Evolutionary conservation across 2,797 vertebrate genomes (phyloP).

Genomic region (Danionella dracula): DNA sequence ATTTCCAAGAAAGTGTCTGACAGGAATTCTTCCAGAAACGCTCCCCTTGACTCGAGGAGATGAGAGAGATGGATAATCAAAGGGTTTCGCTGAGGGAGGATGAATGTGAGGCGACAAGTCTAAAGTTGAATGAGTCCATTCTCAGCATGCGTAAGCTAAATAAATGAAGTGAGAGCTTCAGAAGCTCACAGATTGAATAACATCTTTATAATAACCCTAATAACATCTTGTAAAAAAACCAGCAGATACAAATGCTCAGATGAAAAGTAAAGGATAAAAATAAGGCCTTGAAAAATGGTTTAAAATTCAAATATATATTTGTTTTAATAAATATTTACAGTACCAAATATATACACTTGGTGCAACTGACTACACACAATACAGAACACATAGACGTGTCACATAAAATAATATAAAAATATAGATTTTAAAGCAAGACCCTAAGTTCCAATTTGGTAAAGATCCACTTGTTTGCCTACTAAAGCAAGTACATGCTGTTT

Average conservation of each 20-base stretch:
- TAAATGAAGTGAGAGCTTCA: constrained; percentile 59
- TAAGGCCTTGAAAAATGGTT: not conserved
- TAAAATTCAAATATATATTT: not conserved
- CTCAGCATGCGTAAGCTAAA: constrained; percentile 68
- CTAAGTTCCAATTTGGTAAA: not conserved
- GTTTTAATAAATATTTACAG: constrained; percentile 15
- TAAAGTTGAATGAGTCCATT: constrained; percentile 75
- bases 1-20: too few species aligned
- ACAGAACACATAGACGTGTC: not conserved
- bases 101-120: constrained; percentile 87
- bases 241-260: not conserved
- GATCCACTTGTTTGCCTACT: not conserved
- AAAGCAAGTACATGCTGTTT: not conserved
- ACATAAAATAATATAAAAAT: not conserved
- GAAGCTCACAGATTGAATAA: constrained; percentile 53
- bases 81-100: constrained; percentile 71
- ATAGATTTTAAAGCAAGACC: constrained; percentile 3
- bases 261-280: not conserved
- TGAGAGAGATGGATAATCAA: constrained; percentile 71
- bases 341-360: constrained; percentile 14
- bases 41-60: constrained; percentile 45
- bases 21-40: too few species aligned
- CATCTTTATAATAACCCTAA: constrained; percentile 5
- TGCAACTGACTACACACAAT: constrained; percentile 6
- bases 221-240: not conserved